These are phyloP conservation scores for Vireo griseus DNA, from an alignment of 2,797 vertebrate genomes.

Conservation along the genomic window DNA sequence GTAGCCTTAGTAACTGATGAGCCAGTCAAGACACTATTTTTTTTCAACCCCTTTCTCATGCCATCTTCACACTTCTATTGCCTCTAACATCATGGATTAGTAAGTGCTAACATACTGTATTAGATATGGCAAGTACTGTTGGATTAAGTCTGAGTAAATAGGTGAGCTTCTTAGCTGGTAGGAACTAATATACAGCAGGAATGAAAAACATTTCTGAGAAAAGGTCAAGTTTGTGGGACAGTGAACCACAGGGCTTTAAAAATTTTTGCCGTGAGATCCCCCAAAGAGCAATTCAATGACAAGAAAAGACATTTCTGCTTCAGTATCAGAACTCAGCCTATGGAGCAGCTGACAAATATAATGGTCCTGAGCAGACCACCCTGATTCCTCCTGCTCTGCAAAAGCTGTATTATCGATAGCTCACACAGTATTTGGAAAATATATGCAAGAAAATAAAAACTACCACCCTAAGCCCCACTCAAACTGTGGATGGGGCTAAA, in stretches of 20 bases:
- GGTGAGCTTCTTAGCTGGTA: background rate
- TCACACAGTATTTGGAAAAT: background rate
- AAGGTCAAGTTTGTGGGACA: background rate
- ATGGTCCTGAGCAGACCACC: background rate
- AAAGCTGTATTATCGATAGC: accelerated
- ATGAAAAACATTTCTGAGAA: background rate
- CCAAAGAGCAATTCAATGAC: background rate
- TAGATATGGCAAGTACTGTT: background rate
- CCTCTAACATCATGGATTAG: background rate
- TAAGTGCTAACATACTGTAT: background rate
- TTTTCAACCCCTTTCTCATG: background rate
- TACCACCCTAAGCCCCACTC: background rate
- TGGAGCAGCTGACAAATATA: background rate
- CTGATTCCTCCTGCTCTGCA: background rate
- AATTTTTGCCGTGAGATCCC: background rate
- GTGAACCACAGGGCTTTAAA: background rate
- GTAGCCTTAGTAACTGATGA: background rate
- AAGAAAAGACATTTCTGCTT: background rate
- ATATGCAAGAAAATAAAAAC: background rate
- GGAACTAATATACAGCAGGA: background rate
- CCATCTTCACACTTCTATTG: background rate
- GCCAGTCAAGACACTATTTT: background rate
- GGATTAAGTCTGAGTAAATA: background rate
- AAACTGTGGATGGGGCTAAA: background rate
- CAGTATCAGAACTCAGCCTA: background rate